Base-by-base conservation (phyloP, 2,888 invertebrate species). In the Nesidiocoris tenuis region DNA sequence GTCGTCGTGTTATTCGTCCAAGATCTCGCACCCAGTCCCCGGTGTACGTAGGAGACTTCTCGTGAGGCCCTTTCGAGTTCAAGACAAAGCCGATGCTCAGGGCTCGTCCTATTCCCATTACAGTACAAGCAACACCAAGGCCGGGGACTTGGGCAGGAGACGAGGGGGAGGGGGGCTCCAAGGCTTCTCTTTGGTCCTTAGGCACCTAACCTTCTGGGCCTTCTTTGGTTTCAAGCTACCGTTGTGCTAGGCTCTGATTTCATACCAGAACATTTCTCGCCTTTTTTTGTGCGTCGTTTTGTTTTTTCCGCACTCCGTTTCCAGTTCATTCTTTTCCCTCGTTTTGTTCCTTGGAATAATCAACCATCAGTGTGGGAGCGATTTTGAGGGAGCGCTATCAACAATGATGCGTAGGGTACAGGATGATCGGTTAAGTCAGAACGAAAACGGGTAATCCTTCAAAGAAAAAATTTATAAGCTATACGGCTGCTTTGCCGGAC, bases 211-310 rank as follows among this genome's bases (percentile, higher is more conserved):
- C 39, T 39, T 39, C 39, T 39, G 39, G 65, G 23, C 22, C 65
- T 54, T 64, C 74, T 74, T 74, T 74, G 74, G 64, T 65, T 65
- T 65, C 74, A 65, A 64, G 57, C 65, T 74, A 57, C 74, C 74
- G 57, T 57, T 65, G 64, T 65, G 64, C 56, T 56, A 65, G 57
- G 55, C 65, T 74, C 65, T 74, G 54, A 57, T 74, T 64, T 64
- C 74, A 64, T 65, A 64, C 57, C 57, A 16, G 19, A n/a, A 16
- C 59, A n/a, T 63, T 63, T 64, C 65, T 54, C 61, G 56, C 23
- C 54, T 74, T 63, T 72, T 72, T 63, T 64, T 54, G 1, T 24
- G 18, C 16, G 22, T 21, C 17, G 19, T 55, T 55, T 23, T 55
- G 54, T 19, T 12, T 22, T 59, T 70, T 70, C 21, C 70, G 22